These are phyloP conservation scores for Athetis lepigone DNA, from an alignment of 2,888 invertebrate genomes.

Conservation along the genomic window DNA sequence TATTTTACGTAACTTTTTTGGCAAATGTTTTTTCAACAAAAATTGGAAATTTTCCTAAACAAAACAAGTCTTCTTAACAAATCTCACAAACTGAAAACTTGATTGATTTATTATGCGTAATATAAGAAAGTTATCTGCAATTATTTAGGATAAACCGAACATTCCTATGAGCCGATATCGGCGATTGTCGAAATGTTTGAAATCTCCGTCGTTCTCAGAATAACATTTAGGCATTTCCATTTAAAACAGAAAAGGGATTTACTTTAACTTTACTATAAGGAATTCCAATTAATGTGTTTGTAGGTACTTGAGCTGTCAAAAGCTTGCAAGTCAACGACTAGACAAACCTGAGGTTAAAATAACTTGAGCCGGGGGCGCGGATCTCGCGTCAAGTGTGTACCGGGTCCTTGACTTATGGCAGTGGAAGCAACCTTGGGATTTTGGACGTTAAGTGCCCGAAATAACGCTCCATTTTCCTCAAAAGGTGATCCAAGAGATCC, in stretches of 20 bases:
- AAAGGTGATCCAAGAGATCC: too few species aligned
- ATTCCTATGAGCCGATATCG: not conserved
- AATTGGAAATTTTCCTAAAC: not conserved
- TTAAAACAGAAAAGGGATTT: constrained; percentile 9
- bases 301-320: not conserved
- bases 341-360: not conserved
- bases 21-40: constrained; percentile 5
- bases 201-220: not conserved
- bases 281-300: constrained; percentile 1
- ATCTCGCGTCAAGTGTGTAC: too few species aligned
- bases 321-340: not conserved
- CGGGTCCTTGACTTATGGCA: too few species aligned
- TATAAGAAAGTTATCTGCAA: not conserved
- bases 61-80: not conserved
- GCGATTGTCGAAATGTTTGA: not conserved
- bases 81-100: constrained; percentile 2
- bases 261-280: too few species aligned
- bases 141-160: not conserved
- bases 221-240: constrained; percentile 2
- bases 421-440: too few species aligned
- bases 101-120: not conserved
- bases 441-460: too few species aligned
- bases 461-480: too few species aligned
- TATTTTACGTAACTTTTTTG: constrained; percentile 26
- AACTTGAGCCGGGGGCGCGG: too few species aligned